phyloP scores from a whole-genome alignment of 2,797 vertebrate species.

The Lates japonicus region DNA sequence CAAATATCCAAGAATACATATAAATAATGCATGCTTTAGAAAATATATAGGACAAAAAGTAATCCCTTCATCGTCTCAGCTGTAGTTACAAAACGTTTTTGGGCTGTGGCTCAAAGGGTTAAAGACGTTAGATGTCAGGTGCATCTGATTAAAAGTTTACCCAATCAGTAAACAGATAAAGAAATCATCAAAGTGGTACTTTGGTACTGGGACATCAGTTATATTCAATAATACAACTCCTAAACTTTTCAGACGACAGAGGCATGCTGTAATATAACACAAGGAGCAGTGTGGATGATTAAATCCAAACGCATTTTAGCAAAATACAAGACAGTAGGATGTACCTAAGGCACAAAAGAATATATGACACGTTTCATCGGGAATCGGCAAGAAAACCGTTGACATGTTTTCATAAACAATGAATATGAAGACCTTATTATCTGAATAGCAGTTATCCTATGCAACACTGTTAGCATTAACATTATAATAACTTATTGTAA shows the following conservation, averaged over 20 bases:
- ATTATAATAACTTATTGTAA: background rate
- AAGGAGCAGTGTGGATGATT: no score
- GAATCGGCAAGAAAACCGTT: background rate
- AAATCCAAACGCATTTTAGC: background rate
- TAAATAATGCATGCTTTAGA: no score
- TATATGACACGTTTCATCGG: background rate
- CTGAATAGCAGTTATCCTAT: background rate
- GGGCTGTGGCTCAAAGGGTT: background rate
- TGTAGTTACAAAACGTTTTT: background rate
- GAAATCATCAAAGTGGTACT: background rate
- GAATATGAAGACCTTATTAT: background rate
- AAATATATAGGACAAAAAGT: no score
- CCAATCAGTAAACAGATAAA: background rate
- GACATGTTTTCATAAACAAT: background rate
- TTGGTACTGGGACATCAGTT: background rate
- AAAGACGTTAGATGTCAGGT: background rate
- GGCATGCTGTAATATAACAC: background rate
- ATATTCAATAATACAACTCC: background rate
- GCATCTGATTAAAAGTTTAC: background rate
- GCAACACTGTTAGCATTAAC: background rate
- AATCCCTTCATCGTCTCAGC: background rate
- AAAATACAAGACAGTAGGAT: background rate
- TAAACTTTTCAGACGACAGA: background rate
- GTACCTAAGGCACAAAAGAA: background rate
- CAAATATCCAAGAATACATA: no score